These are phyloP conservation scores for Pheosia gnoma DNA, from an alignment of 2,888 invertebrate genomes.

Conservation along the genomic window DNA sequence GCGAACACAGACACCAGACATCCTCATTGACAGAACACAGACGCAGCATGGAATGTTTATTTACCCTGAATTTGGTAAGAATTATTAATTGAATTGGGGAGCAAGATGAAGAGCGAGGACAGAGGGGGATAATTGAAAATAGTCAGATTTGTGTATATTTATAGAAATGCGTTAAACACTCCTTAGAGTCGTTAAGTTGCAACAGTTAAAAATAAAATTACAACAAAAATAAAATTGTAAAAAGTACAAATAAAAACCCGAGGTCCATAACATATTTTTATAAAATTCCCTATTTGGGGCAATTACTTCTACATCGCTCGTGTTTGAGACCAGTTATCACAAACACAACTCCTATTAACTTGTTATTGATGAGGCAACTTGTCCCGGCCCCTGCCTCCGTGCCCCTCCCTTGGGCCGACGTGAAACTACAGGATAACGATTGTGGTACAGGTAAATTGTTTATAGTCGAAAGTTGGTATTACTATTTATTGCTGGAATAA, in stretches of 20 bases:
- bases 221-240: too few relatives aligned
- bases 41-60: neutral
- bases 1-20: constrained; percentile 2
- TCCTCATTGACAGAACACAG: constrained; percentile 2
- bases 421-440: neutral
- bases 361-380: constrained; percentile 52
- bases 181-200: too few relatives aligned
- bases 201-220: too few relatives aligned
- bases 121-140: neutral
- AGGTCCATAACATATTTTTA: too few relatives aligned
- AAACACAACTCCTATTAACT: constrained; percentile 29
- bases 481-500: neutral
- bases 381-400: constrained; percentile 1
- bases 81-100: neutral
- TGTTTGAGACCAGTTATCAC: constrained; percentile 1
- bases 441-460: constrained; percentile 8
- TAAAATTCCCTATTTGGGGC: neutral
- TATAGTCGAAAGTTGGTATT: neutral
- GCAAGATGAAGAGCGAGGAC: neutral
- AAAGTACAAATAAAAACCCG: too few relatives aligned
- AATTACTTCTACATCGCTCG: neutral
- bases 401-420: neutral
- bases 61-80: neutral
- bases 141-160: too few relatives aligned
- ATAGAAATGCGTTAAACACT: too few relatives aligned